Evolutionary conservation across 2,797 vertebrate species (phyloP).

Genomic region (Bryconaethiops microstoma): DNA sequence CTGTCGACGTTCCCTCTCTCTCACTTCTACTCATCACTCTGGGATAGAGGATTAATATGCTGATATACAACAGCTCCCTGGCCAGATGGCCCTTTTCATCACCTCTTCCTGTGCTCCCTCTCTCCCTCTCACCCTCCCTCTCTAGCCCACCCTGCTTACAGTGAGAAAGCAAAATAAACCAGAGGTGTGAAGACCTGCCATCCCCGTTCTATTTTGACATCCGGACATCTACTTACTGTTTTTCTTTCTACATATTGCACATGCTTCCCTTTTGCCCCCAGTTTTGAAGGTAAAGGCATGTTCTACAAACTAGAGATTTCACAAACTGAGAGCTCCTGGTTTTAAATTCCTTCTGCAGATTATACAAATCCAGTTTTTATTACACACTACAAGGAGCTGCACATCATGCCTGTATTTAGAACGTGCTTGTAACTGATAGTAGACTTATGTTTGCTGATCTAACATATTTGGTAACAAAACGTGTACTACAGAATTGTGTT

Average conservation of each 20-base stretch:
- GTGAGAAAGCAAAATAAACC: conserved; percentile 50
- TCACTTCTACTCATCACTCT: conserved; percentile 50
- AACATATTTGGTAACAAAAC: too few relatives aligned
- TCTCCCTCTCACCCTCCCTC: not conserved
- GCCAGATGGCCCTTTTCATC: conserved; percentile 68
- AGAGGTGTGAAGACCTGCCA: conserved; percentile 31
- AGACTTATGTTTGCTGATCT: too few relatives aligned
- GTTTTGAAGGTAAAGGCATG: conserved; percentile 1
- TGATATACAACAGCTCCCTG: conserved; percentile 65
- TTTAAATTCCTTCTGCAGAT: not conserved
- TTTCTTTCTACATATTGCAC: not conserved
- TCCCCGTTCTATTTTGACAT: conserved; percentile 24
- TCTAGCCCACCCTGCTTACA: conserved; percentile 25
- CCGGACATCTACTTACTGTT: conserved; percentile 13
- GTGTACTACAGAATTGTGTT: not conserved
- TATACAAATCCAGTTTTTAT: not conserved
- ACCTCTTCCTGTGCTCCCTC: conserved; percentile 53
- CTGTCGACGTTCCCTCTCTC: conserved; percentile 50
- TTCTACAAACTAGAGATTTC: not conserved
- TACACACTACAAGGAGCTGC: not conserved
- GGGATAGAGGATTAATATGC: conserved; percentile 68
- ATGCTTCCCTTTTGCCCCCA: not conserved
- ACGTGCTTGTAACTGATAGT: too few relatives aligned
- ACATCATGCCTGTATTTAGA: not conserved
- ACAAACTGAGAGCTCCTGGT: not conserved